A percentile compares a stretch with the other conserved stretches of the same genome.
These are phyloP conservation scores for Vesta saturnalis DNA, from an alignment of 2,888 invertebrate species.

Conservation along the genomic window DNA sequence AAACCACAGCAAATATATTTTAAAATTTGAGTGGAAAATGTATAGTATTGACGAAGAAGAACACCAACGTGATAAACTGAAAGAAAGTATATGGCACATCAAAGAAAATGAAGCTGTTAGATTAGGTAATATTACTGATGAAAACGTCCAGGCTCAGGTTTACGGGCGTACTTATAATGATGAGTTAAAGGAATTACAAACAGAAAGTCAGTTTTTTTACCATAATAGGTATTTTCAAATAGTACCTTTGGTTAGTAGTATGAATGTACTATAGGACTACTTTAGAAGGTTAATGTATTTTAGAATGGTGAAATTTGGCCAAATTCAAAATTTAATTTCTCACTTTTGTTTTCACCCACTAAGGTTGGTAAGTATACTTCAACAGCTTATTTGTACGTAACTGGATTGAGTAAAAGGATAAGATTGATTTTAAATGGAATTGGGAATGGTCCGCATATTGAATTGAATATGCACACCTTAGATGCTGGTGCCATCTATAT, in stretches of 20 bases:
- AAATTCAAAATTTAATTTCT: conserved; percentile 64
- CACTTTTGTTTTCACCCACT: conserved; percentile 67
- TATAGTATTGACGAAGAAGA: conserved; percentile 62
- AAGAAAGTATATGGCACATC: too few relatives aligned
- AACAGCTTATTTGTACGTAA: conserved; percentile 69
- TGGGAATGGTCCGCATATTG: conserved; percentile 68
- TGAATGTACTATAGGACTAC: neutral
- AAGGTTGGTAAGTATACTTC: conserved; percentile 64
- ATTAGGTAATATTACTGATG: too few relatives aligned
- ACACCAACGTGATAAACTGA: too few relatives aligned
- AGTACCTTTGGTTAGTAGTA: conserved; percentile 62
- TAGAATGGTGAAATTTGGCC: conserved; percentile 72
- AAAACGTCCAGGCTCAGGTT: too few relatives aligned
- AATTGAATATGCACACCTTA: conserved; percentile 66
- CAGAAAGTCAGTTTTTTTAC: conserved; percentile 55
- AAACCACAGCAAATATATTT: conserved; percentile 66
- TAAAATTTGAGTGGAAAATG: conserved; percentile 69
- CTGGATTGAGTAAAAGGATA: conserved; percentile 66
- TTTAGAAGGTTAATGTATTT: too few relatives aligned
- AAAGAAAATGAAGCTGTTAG: too few relatives aligned
- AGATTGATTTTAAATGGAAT: conserved; percentile 65
- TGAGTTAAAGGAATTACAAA: conserved; percentile 55
- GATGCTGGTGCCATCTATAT: conserved; percentile 69
- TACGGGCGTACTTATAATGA: conserved; percentile 61
- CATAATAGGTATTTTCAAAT: conserved; percentile 61